These are phyloP conservation scores for Clusia tigrina DNA, from an alignment of 2,888 invertebrate genomes.

Conservation along the genomic window DNA sequence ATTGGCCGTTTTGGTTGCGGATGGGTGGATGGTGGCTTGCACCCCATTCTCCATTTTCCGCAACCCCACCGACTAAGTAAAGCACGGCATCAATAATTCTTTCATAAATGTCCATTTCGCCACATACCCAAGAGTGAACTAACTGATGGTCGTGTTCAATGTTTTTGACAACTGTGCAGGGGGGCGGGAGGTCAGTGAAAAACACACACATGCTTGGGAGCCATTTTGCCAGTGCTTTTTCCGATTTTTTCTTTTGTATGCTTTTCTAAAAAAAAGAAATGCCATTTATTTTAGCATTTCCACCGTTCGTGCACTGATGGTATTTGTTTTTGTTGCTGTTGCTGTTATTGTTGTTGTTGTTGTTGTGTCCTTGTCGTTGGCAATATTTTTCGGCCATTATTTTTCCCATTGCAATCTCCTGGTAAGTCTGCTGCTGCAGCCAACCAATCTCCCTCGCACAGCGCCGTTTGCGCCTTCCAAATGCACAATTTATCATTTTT, in stretches of 20 bases:
- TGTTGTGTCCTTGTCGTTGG: not conserved
- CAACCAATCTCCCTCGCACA: not conserved
- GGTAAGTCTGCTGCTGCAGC: not conserved
- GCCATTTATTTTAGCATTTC: too few relatives aligned
- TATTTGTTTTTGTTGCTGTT: not conserved
- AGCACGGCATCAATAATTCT: constrained; percentile 56
- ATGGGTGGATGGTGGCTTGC: not conserved
- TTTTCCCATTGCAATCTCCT: constrained; percentile 13
- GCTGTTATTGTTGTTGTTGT: constrained; percentile 5
- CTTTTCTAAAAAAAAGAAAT: not conserved
- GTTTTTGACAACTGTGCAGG: constrained; percentile 44
- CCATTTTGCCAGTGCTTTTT: not conserved
- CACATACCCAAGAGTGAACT: constrained; percentile 49
- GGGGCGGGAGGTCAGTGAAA: not conserved
- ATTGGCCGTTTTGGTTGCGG: not conserved
- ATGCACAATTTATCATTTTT: constrained; percentile 30
- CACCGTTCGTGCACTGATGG: not conserved
- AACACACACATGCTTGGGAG: not conserved
- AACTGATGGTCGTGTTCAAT: constrained; percentile 49
- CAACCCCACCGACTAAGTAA: not conserved
- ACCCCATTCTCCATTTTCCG: not conserved
- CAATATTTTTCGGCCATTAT: constrained; percentile 2
- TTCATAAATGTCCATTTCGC: constrained; percentile 60
- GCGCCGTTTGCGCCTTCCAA: not conserved
- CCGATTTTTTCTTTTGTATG: not conserved